These are phyloP conservation scores for Clarias magur DNA, from an alignment of 2,113 vertebrate genomes.

Conservation along the genomic window DNA sequence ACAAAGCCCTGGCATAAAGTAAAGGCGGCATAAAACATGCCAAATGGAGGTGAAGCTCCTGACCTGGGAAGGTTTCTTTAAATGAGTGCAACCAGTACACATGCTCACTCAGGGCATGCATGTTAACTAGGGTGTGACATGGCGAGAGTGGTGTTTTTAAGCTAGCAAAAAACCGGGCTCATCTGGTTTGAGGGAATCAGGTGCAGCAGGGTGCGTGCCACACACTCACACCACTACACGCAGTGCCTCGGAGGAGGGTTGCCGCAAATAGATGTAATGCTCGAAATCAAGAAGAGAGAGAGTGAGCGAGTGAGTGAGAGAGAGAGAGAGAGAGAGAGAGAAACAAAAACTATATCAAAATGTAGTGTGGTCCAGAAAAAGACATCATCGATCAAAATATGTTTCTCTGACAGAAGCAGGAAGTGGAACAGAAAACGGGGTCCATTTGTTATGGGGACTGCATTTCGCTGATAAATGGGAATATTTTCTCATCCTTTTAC, in stretches of 20 bases:
- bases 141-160: conserved; percentile 19
- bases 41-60: background rate
- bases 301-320: background rate
- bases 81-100: background rate
- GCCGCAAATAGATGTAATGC: conserved; percentile 22
- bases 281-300: background rate
- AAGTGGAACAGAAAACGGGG: conserved; percentile 43
- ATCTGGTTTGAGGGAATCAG: conserved; percentile 29
- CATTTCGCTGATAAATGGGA: conserved; percentile 45
- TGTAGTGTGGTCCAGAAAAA: conserved; percentile 45
- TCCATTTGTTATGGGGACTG: conserved; percentile 42
- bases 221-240: conserved; percentile 11
- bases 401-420: conserved; percentile 40
- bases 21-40: too few species aligned
- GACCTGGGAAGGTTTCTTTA: background rate
- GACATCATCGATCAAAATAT: conserved; percentile 54
- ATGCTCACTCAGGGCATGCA: background rate
- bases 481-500: conserved; percentile 36
- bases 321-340: background rate
- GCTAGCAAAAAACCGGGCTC: background rate
- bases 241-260: background rate
- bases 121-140: conserved; percentile 3
- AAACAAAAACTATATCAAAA: conserved; percentile 32
- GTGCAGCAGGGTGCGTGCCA: background rate
- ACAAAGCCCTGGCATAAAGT: background rate